Evolutionary conservation across 1,140 invertebrate species (phyloP), one percentile per base, ranked within the genome.

Genomic region (Pantala flavescens): DNA sequence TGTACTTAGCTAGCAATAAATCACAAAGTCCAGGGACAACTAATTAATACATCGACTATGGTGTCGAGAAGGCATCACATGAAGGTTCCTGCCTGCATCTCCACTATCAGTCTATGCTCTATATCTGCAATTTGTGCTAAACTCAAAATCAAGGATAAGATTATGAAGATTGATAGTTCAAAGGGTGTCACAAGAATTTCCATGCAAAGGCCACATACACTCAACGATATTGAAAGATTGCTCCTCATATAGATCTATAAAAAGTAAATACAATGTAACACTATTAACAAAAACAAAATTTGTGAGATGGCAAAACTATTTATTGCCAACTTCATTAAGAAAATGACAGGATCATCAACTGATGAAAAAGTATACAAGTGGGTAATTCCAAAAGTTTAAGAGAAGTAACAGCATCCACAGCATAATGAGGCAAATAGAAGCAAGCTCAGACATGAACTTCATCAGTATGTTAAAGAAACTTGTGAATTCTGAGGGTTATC

Each of bases 341-440:
- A 78, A 74, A 36, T 77, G 28, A 74, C 76, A 70, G 23, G 71
- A 23, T 72, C 21, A 24, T 72, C 71, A 21, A 73, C 43, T 21
- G 23, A 7, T 24, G 24, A 63, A n/a, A 49, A 36, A 70, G 36
- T 7, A 36, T 78, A 77, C 55, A 75, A 77, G 75, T 43, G 76
- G 78, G 23, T 77, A 77, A 76, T 77, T 76, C 74, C 73, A 77
- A 10, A 76, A 77, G n/a, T 76, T 78, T 73, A 72, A 75, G 75
- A 75, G 71, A 74, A 49, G 23, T 36, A 71, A 12, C 71, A 55
- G 76, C 24, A 75, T 73, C 63, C 76, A 78, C 72, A 75, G 55
- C 43, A 74, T 79, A 73, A 74, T 77, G 70, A 77, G 77, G 74
- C 76, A 79, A 74, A 76, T 75, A 43, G 77, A 77, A 70, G 77